These are phyloP conservation scores for Varroa destructor DNA, from an alignment of 1,140 invertebrate genomes.

Conservation along the genomic window DNA sequence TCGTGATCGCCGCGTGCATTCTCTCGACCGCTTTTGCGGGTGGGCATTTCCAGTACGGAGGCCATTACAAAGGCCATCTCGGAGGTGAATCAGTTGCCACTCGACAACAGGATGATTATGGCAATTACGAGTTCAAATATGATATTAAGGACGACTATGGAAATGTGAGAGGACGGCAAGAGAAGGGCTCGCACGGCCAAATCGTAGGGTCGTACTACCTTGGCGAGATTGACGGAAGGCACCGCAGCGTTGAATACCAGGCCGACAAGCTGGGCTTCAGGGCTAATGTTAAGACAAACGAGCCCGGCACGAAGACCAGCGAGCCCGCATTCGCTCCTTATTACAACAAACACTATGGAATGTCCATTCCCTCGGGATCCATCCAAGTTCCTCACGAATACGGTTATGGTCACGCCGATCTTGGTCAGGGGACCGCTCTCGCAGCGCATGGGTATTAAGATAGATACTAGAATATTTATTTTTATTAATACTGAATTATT, in stretches of 20 bases:
- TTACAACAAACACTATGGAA: constrained; percentile 5
- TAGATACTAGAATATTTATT: no score
- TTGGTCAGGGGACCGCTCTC: no score
- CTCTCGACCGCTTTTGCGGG: background rate
- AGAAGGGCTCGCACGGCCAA: constrained; percentile 1
- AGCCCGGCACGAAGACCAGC: constrained; percentile 17
- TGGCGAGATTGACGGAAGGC: constrained; percentile 20
- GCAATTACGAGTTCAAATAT: constrained; percentile 26
- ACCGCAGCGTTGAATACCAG: constrained; percentile 17
- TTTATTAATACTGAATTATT: no score
- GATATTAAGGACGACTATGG: constrained; percentile 24
- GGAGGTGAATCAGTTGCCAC: constrained; percentile 1
- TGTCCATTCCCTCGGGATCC: constrained; percentile 19
- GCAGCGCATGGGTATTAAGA: no score
- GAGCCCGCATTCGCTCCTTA: constrained; percentile 24
- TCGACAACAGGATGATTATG: constrained; percentile 20
- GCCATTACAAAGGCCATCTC: background rate
- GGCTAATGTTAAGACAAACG: constrained; percentile 13
- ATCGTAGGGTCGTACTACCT: constrained; percentile 22
- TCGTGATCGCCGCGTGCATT: background rate
- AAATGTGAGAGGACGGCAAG: constrained; percentile 25
- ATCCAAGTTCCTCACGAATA: constrained; percentile 5
- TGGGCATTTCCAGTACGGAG: background rate
- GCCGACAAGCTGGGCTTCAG: constrained; percentile 17
- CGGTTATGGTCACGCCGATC: background rate